These are phyloP conservation scores for Ia io DNA, from an alignment of 2,113 vertebrate species.

Conservation along the genomic window DNA sequence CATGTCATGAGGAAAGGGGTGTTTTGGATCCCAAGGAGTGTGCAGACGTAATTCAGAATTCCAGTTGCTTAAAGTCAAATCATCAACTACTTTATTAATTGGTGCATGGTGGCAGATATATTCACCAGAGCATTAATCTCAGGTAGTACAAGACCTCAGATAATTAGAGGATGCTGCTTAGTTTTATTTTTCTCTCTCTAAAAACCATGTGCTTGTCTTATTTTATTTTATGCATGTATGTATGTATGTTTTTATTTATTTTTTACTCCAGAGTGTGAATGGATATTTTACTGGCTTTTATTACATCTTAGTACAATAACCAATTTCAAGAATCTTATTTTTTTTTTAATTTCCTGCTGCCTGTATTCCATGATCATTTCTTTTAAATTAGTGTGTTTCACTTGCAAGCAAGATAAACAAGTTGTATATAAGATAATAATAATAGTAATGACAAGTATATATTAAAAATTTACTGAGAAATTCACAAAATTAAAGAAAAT, in stretches of 20 bases:
- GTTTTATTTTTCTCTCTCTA: neutral
- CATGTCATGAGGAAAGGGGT: neutral
- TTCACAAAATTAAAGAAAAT: neutral
- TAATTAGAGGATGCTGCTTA: neutral
- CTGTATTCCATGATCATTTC: neutral
- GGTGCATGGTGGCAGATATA: neutral
- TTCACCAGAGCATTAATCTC: neutral
- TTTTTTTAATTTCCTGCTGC: neutral
- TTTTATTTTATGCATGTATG: neutral
- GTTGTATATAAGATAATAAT: neutral
- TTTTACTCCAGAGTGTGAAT: neutral
- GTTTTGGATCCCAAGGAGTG: neutral
- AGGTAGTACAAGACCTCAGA: neutral
- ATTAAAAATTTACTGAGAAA: neutral
- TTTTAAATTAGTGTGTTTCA: neutral
- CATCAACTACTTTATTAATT: neutral
- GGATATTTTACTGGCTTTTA: neutral
- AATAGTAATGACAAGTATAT: neutral
- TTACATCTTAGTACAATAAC: neutral
- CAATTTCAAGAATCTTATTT: neutral
- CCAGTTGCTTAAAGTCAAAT: neutral
- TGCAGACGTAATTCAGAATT: neutral
- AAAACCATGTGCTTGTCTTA: neutral
- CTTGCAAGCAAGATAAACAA: neutral
- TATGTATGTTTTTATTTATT: neutral